Percentiles rank a stretch among this genome's conserved stretches.
These are phyloP conservation scores for Limenitis camilla DNA, from an alignment of 2,888 invertebrate genomes.

Conservation along the genomic window DNA sequence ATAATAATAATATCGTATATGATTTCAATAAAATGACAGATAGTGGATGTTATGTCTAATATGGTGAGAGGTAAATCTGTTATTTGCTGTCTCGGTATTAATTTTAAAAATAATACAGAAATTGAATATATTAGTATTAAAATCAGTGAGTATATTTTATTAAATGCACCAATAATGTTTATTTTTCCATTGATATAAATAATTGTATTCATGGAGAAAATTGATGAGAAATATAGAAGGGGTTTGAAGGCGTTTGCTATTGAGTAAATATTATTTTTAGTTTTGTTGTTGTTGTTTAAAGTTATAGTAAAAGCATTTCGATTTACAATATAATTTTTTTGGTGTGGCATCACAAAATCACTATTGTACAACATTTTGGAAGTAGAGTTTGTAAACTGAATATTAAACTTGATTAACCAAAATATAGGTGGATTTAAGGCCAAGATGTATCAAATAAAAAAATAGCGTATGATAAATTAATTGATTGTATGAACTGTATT, in stretches of 20 bases:
- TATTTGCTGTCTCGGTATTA: conserved; percentile 36
- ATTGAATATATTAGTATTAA: conserved; percentile 27
- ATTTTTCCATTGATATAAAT: conserved; percentile 30
- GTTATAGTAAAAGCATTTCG: conserved; percentile 24
- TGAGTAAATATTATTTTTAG: conserved; percentile 25
- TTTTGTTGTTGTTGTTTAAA: conserved; percentile 17
- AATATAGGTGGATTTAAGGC: too few species aligned
- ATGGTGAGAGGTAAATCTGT: conserved; percentile 44
- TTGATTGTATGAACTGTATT: too few species aligned
- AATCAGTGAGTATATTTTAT: conserved; percentile 35
- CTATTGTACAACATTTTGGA: conserved; percentile 23
- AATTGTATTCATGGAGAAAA: conserved; percentile 40
- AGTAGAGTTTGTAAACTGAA: neutral
- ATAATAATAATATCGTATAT: conserved; percentile 33
- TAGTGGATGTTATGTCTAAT: conserved; percentile 37
- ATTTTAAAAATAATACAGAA: conserved; percentile 24
- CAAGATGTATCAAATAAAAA: too few species aligned
- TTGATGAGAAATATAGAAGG: conserved; percentile 33
- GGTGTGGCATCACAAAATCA: conserved; percentile 22
- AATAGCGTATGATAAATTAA: too few species aligned
- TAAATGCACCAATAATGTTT: conserved; percentile 23
- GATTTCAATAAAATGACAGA: conserved; percentile 33
- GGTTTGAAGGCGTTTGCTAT: conserved; percentile 39
- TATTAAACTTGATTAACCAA: too few species aligned
- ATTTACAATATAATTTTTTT: conserved; percentile 2